A percentile compares a stretch with the other conserved stretches of the same genome.
These are phyloP conservation scores for Oryctolagus cuniculus DNA, from an alignment of 2,113 vertebrate genomes.

Conservation along the genomic window mOryCun1.1 NC_091435.1:138338501-138339000, in stretches of 20 bases:
- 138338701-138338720: not conserved
- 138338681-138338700: not conserved
- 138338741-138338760: not conserved
- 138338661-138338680: not conserved
- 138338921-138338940: no score
- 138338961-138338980: no score
- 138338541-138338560: slow-evolving; percentile 26
- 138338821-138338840: not conserved
- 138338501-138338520: slow-evolving; percentile 66
- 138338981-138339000: no score
- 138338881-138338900: no score
- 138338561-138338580: not conserved
- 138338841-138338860: not conserved
- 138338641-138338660: not conserved
- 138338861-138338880: no score
- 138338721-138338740: not conserved
- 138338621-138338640: not conserved
- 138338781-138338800: not conserved
- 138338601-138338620: no score
- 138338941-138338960: no score
- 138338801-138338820: slow-evolving; percentile 24
- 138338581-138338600: not conserved
- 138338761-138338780: not conserved
- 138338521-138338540: slow-evolving; percentile 49
- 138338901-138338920: no score